Percentiles rank a stretch among this genome's conserved stretches.
phyloP scores from a whole-genome alignment of 2,113 vertebrate species.

The Bubo bubo region DNA sequence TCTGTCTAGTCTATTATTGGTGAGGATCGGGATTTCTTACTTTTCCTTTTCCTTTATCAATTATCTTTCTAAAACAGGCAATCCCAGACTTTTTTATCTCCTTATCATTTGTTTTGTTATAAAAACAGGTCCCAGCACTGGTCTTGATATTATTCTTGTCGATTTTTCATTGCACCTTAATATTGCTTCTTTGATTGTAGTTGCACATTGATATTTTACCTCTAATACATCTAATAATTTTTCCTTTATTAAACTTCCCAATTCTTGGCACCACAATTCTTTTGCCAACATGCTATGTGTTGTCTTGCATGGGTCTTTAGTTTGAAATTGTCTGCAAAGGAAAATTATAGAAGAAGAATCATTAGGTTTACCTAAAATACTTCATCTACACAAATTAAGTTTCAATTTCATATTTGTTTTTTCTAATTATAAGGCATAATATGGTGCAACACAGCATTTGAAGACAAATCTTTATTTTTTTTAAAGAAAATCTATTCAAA shows the following conservation, averaged over 20 bases:
- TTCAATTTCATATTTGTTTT: neutral
- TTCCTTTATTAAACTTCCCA: neutral
- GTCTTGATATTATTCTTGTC: neutral
- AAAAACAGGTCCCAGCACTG: neutral
- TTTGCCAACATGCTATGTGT: neutral
- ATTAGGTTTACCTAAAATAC: neutral
- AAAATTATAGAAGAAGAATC: neutral
- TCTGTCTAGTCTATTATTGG: neutral
- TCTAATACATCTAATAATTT: neutral
- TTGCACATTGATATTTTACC: neutral
- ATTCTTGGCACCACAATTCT: neutral
- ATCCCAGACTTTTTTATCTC: neutral
- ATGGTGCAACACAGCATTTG: neutral
- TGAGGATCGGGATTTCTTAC: neutral
- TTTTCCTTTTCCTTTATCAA: neutral
- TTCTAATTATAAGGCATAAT: neutral
- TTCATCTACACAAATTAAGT: neutral
- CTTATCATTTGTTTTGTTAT: neutral
- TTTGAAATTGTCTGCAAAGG: neutral
- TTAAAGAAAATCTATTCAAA: neutral
- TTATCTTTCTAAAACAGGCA: neutral
- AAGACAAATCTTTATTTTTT: neutral
- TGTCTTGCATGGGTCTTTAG: neutral
- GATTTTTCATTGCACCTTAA: neutral
- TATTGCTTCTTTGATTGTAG: neutral